Percentiles rank a stretch among this genome's conserved stretches.
phyloP scores from a whole-genome alignment of 2,888 invertebrate species.

The Cantharis lateralis region DNA sequence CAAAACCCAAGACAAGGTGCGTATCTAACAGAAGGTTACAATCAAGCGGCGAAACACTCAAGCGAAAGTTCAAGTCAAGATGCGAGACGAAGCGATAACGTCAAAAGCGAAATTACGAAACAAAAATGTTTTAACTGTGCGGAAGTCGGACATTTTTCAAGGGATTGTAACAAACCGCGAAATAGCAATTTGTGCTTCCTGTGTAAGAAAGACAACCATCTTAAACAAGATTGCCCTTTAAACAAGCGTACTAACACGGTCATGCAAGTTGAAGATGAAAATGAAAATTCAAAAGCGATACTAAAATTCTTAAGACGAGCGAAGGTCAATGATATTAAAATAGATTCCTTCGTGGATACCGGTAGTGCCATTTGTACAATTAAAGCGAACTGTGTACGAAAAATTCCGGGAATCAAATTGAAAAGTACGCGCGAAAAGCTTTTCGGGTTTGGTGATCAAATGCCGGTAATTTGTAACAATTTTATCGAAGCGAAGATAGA shows the following conservation, averaged over 20 bases:
- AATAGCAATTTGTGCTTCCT: no score
- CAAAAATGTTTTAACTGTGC: not conserved
- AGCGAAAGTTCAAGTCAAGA: not conserved
- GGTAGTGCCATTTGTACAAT: not conserved
- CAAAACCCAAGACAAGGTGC: not conserved
- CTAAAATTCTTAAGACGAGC: not conserved
- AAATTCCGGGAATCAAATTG: not conserved
- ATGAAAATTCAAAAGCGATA: not conserved
- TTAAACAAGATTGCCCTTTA: not conserved
- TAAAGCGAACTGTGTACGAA: not conserved
- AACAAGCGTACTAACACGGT: not conserved
- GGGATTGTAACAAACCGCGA: not conserved
- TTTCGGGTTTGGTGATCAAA: not conserved
- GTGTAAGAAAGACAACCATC: no score
- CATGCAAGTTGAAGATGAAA: not conserved
- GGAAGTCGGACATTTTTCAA: not conserved
- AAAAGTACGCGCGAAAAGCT: not conserved
- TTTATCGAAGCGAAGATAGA: not conserved
- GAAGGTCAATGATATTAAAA: not conserved
- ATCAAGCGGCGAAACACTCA: no score
- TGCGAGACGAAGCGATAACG: not conserved
- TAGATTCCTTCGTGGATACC: not conserved
- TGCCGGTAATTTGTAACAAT: not conserved
- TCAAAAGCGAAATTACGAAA: not conserved
- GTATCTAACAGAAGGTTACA: not conserved